Evolutionary conservation across 37 sponge, comb jelly and placozoan genomes (phyloP), one percentile per base, ranked within the genome.

Genomic region (Ianthella basta): DNA sequence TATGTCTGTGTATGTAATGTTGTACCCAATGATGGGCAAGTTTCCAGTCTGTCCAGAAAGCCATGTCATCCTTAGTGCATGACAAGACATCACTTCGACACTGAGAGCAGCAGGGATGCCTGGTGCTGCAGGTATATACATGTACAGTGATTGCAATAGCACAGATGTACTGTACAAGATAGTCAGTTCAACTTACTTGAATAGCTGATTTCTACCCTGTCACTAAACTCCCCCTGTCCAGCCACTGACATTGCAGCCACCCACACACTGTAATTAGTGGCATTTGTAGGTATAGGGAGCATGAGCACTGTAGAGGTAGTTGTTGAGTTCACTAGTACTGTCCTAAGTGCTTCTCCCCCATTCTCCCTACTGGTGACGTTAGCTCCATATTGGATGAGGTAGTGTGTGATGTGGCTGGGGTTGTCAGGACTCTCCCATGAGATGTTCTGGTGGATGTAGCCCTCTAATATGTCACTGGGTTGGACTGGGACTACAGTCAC

Each of bases 241-340:
- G 34, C 34, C 29, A 27, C 70, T 4, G 70, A 69, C 70, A 69
- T 2, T 34, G 70, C 70, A 69, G 70, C 70, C 70, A 30, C 70
- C 70, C 70, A 69, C 34, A 69, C 70, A 69, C 34, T 32, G 70
- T 69, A 69, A 8, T 3, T 44, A 8, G 50, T 10, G 3, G 50
- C 8, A 10, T 44, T 3, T 8, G 6, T 8, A 44, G 50, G 50
- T 8, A 44, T 8, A 10, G 6, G 50, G 8, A 44, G 50, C 50
- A 44, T 8, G 8, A 44, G 50, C 8, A 8, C 3, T 3, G 50
- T 8, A 10, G 3, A 8, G 3, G 50, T 44, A 10, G 50, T 44
- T 44, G 50, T 8, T 44, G 50, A 3, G 3, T 3, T 3, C 8
- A 3, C 50, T 44, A 3, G 3, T 8, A 10, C 50, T n/a, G n/a